Percentiles rank a stretch among this genome's conserved stretches.
phyloP scores from a whole-genome alignment of 2,113 vertebrate genomes.

The Saguinus imperator region DNA sequence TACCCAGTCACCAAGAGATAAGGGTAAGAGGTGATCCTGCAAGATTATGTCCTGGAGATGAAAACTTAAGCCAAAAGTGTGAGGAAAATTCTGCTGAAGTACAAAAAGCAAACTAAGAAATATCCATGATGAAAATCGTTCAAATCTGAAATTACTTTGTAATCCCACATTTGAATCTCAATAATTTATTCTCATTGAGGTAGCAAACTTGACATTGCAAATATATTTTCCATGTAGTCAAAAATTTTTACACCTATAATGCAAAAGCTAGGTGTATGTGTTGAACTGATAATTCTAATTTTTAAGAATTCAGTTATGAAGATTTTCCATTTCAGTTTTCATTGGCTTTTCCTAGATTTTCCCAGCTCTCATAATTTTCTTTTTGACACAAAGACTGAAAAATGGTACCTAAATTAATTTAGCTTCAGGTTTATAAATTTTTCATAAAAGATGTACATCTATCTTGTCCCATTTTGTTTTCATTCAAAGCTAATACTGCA shows the following conservation, averaged over 20 bases:
- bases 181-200: neutral
- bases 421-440: slow-evolving; percentile 1
- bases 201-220: neutral
- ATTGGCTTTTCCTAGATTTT: slow-evolving; percentile 19
- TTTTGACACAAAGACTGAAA: neutral
- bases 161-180: neutral
- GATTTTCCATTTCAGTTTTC: slow-evolving; percentile 42
- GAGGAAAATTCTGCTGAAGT: slow-evolving; percentile 30
- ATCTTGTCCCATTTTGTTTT: slow-evolving; percentile 30
- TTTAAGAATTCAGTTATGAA: slow-evolving; percentile 16
- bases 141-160: slow-evolving; percentile 45
- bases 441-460: slow-evolving; percentile 8
- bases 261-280: neutral
- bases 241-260: neutral
- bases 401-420: slow-evolving; percentile 4
- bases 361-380: neutral
- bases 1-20: neutral
- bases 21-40: slow-evolving; percentile 61
- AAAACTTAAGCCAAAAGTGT: slow-evolving; percentile 51
- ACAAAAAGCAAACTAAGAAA: slow-evolving; percentile 39
- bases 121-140: slow-evolving; percentile 44
- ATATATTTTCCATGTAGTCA: slow-evolving; percentile 31
- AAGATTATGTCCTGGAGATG: slow-evolving; percentile 55
- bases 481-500: neutral
- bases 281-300: slow-evolving; percentile 30